Percentiles rank a stretch among this genome's conserved stretches.
Evolutionary conservation across 2,797 vertebrate species (phyloP).

Genomic region (Sebastes hubbsi): DNA sequence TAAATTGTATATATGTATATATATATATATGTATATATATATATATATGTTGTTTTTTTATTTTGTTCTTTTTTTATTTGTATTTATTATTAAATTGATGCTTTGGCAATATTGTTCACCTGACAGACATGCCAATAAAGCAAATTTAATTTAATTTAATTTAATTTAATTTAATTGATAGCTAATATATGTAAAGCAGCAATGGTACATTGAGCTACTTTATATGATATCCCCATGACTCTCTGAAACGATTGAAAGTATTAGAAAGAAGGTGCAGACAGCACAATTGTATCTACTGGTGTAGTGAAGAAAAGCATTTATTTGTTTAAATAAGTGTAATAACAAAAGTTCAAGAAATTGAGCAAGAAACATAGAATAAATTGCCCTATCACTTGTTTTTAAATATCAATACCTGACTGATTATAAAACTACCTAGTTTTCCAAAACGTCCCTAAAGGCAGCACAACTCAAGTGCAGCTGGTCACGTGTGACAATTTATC

Average conservation of each 20-base stretch:
- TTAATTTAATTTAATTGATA: too few relatives aligned
- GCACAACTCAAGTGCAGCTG: not conserved
- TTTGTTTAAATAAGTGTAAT: not conserved
- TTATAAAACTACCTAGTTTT: rapidly evolving
- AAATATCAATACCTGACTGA: not conserved
- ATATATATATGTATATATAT: rapidly evolving
- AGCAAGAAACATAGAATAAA: not conserved
- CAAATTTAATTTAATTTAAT: too few relatives aligned
- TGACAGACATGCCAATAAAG: too few relatives aligned
- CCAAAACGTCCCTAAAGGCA: conserved; percentile 15
- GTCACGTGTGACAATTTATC: conserved; percentile 9
- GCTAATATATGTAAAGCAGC: rapidly evolving
- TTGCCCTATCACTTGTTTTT: not conserved
- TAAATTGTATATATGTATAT: rapidly evolving
- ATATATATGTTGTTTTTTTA: too few relatives aligned
- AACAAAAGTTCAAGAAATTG: not conserved
- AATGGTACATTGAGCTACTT: not conserved
- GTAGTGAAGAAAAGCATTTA: not conserved
- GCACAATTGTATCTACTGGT: not conserved
- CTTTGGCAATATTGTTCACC: too few relatives aligned
- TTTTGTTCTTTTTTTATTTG: too few relatives aligned
- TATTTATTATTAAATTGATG: too few relatives aligned
- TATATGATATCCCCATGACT: not conserved
- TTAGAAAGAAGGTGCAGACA: not conserved
- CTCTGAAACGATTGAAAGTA: not conserved